These are phyloP conservation scores for Ephydatia muelleri DNA, from an alignment of 37 sponge, comb jelly and placozoan genomes.

Conservation along the genomic window DNA sequence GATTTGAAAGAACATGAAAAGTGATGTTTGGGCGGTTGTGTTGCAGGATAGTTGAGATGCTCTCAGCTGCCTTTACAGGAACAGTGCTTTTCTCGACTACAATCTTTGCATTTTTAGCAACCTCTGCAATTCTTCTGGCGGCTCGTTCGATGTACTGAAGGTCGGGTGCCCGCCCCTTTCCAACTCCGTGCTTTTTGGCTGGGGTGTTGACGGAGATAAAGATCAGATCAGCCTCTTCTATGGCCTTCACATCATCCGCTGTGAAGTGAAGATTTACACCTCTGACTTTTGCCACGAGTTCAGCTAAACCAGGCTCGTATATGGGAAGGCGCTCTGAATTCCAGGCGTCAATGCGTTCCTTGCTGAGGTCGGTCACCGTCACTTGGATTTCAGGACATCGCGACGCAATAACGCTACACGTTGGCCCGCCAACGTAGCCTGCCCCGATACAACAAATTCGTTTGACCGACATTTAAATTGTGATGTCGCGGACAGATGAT, in stretches of 20 bases:
- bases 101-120: conserved; percentile 74
- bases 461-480: conserved; percentile 39
- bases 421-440: conserved; percentile 93
- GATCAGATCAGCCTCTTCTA: conserved; percentile 84
- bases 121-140: conserved; percentile 86
- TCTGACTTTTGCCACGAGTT: conserved; percentile 75
- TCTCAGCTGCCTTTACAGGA: conserved; percentile 93
- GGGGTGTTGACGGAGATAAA: conserved; percentile 97
- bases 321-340: conserved; percentile 84
- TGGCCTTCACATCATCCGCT: conserved; percentile 58
- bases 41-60: conserved; percentile 75
- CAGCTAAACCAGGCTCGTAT: conserved; percentile 88
- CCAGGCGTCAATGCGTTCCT: conserved; percentile 86
- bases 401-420: conserved; percentile 83
- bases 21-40: conserved; percentile 58
- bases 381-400: conserved; percentile 82
- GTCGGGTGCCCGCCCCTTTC: conserved; percentile 90
- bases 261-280: conserved; percentile 87
- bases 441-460: conserved; percentile 91
- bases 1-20: conserved; percentile 88
- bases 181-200: conserved; percentile 88
- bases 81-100: conserved; percentile 96
- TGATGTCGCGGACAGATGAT: neutral
- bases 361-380: conserved; percentile 78
- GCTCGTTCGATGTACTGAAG: conserved; percentile 88